Evolutionary conservation across 2,113 vertebrate genomes (phyloP), one percentile per base, ranked within the genome.

Genomic region (Scortum barcoo): DNA sequence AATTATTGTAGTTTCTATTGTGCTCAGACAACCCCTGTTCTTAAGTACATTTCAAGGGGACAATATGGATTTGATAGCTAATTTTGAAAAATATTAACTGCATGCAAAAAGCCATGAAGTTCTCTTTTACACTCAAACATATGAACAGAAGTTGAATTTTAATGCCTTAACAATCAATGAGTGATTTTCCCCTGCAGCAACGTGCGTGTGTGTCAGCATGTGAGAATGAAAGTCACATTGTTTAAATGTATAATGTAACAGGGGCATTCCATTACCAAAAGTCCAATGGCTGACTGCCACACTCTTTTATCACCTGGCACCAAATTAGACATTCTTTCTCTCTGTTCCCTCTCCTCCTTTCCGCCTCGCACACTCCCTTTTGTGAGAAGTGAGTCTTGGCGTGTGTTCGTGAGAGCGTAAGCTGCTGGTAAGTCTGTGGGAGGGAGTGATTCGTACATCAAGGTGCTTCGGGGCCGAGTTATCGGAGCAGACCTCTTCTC

Each of bases 311-410:
- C 86, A 89, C 85, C 82, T 88, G 90, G 82, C 53, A 5, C 81
- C 72, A 81, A 90, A 91, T 91, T 69, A 83, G 62, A 86, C 78
- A 92, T 90, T 90, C 81, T 87, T 89, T 14, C 26, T 76, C 46
- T 81, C 73, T 42, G n/a, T 71, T 72, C 68, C 24, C 53, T 86
- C 56, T 73, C 51, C 83, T 89, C 66, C 80, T 91, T 79, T 71
- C 33, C 2, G 33, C 44, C 50, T 70, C 30, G 12, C 38, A 2
- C 83, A 67, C 84, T 81, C 80, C 82, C 66, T 68, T 77, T 54
- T 19, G 12, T 28, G 61, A 70, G 20, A 62, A 71, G 36, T 20
- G 60, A 80, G 42, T 81, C 69, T 68, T 48, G 76, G 40, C 16
- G 19, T 36, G 46, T 42, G 38, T 60, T 63, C 33, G 48, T 36